Percentiles rank a stretch among this genome's conserved stretches.
These are phyloP conservation scores for Spizaetus ornatus DNA, from an alignment of 2,113 vertebrate species.

Conservation along the genomic window DNA sequence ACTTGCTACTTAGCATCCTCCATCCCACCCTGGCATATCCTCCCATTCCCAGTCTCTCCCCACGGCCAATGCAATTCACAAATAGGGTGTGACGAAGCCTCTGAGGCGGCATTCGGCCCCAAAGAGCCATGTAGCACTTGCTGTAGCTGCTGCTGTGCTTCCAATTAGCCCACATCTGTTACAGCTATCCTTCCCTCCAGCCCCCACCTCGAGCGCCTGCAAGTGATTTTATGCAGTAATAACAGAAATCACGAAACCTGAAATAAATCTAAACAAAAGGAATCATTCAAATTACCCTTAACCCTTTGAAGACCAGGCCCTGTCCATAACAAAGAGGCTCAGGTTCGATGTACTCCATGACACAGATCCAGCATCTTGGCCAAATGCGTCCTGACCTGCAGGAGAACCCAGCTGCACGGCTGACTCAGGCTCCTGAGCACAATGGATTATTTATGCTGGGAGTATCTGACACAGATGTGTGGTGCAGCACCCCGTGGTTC, in stretches of 20 bases:
- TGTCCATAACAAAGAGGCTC: background rate
- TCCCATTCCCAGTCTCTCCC: background rate
- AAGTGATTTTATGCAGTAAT: constrained; percentile 62
- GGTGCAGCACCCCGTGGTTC: background rate
- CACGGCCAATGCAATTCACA: background rate
- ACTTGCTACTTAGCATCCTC: background rate
- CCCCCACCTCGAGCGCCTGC: constrained; percentile 41
- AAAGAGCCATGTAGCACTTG: background rate
- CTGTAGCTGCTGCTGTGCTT: constrained; percentile 33
- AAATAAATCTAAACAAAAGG: constrained; percentile 71
- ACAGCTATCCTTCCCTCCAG: background rate
- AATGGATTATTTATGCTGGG: background rate
- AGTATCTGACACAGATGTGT: background rate
- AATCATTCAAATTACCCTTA: constrained; percentile 54
- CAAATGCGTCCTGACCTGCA: background rate
- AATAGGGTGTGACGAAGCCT: background rate
- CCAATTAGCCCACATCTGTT: constrained; percentile 54
- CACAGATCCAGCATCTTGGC: background rate
- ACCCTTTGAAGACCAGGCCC: background rate
- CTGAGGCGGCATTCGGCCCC: background rate
- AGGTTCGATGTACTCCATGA: background rate
- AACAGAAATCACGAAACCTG: constrained; percentile 61
- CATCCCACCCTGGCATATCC: background rate
- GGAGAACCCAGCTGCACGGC: background rate
- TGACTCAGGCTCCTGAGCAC: background rate